Base-by-base conservation (phyloP, 2,888 invertebrate species). In the Drosophila tanythrix region DNA sequence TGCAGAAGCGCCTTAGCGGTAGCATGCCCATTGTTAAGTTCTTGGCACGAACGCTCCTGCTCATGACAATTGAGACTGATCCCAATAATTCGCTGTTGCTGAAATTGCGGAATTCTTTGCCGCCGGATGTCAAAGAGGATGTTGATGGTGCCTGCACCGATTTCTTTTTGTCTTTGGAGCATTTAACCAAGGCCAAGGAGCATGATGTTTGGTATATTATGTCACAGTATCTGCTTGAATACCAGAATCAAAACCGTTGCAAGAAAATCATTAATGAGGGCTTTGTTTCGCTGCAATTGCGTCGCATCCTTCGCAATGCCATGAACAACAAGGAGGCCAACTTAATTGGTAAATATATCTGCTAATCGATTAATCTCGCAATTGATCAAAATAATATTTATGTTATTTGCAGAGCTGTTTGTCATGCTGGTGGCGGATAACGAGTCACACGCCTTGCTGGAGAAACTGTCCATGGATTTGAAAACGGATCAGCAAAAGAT, bases 401-500 rank as follows among this genome's bases (percentile, higher is more conserved):
- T 38, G 38, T 18, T 7, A 2, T 36, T 36, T 66, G 21, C 21
- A 92, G 92, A 93, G 60, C 81, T 92, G 2, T 92, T 92, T 68
- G 76, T 83, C 7, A 92, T 93, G 90, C 77, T 93, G 8, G 82
- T 90, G 25, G 83, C 89, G 0, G 92, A 92, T 70, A 64, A 60
- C 3, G 84, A 92, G 66, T 83, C 92, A 0, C 59, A 79, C 3
- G 63, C 68, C 0, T 66, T 90, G 40, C 74, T 93, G 2, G 85
- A 91, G 2, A 90, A 91, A 67, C 77, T 93, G 4, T 76, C 82
- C 6, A 81, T 67, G 52, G 93, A 92, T 40, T 72, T 93, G 4
- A 93, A 91, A 77, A 90, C 87, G 1, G 92, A 92, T 72, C 88
- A 91, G 40, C 92, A 92, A 59, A 92, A 90, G 73, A 84, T 93